Evolutionary conservation across 2,888 invertebrate genomes (phyloP).

Genomic region (Zelleria hepariella): DNA sequence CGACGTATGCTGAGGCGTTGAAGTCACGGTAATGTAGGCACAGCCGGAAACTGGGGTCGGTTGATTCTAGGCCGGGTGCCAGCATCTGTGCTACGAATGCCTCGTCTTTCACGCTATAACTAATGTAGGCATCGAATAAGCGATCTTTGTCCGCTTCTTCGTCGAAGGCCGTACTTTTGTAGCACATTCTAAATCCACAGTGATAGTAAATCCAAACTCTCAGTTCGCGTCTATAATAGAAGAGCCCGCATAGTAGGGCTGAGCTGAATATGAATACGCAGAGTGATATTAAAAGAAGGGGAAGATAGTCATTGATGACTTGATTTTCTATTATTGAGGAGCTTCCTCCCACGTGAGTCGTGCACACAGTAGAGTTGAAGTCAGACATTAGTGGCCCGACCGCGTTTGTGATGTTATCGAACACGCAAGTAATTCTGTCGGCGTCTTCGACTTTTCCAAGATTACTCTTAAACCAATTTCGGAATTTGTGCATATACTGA

Average conservation of each 20-base stretch:
- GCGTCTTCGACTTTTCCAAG: conserved; percentile 86
- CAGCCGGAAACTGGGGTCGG: conserved; percentile 86
- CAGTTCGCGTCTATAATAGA: conserved; percentile 85
- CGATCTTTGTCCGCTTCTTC: conserved; percentile 87
- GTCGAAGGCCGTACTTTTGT: conserved; percentile 84
- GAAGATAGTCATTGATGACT: conserved; percentile 86
- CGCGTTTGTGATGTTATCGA: conserved; percentile 80
- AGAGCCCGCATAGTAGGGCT: conserved; percentile 81
- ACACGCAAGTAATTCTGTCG: conserved; percentile 81
- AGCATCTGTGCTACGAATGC: conserved; percentile 91
- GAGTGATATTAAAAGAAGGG: conserved; percentile 82
- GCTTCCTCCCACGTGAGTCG: conserved; percentile 79
- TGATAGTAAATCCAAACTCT: conserved; percentile 89
- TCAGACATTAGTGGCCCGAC: conserved; percentile 80
- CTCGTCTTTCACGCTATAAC: conserved; percentile 94
- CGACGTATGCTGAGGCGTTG: conserved; percentile 88
- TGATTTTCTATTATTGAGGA: conserved; percentile 81
- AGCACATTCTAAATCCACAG: conserved; percentile 89
- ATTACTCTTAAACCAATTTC: conserved; percentile 84
- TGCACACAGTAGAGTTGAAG: conserved; percentile 84
- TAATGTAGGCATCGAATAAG: conserved; percentile 95
- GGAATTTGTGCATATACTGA: conserved; percentile 83
- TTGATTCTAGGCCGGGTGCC: conserved; percentile 87
- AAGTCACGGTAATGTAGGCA: conserved; percentile 94
- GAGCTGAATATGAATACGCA: conserved; percentile 84